Evolutionary conservation across 1,140 invertebrate species (phyloP).

Genomic region (Lordiphosa clarofinis): DNA sequence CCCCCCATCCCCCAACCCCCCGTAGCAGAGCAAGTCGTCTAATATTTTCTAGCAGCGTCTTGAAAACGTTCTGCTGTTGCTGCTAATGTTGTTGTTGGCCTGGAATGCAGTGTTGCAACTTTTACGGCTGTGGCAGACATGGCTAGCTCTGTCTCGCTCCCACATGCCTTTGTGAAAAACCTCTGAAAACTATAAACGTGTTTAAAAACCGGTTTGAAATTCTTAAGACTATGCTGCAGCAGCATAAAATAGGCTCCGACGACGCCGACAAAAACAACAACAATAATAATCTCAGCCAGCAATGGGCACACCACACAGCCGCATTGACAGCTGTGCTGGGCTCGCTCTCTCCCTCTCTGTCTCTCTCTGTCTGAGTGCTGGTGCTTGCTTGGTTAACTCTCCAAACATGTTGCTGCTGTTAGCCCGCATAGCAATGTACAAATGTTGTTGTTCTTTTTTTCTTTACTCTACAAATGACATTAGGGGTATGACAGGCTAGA

Average conservation of each 20-base stretch:
- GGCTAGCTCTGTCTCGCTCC: constrained; percentile 1
- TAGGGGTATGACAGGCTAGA: too few species aligned
- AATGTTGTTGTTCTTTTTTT: too few species aligned
- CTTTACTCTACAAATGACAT: too few species aligned
- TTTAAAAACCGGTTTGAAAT: constrained; percentile 61
- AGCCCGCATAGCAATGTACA: too few species aligned
- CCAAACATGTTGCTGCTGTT: neutral
- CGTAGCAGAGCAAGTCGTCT: constrained; percentile 39
- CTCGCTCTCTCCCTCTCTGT: constrained; percentile 10
- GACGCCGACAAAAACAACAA: constrained; percentile 13
- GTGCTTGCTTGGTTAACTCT: neutral
- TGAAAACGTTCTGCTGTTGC: constrained; percentile 22
- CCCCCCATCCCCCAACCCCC: too few species aligned
- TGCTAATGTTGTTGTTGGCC: constrained; percentile 38
- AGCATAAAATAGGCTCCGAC: constrained; percentile 41
- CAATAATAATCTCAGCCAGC: constrained; percentile 35
- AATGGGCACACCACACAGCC: constrained; percentile 42
- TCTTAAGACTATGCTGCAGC: constrained; percentile 57
- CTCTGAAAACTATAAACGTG: constrained; percentile 8
- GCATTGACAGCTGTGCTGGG: constrained; percentile 59
- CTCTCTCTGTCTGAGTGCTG: constrained; percentile 15
- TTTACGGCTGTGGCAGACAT: constrained; percentile 35
- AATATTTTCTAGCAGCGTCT: constrained; percentile 62
- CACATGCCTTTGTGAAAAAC: constrained; percentile 55
- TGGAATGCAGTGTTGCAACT: constrained; percentile 78